phyloP scores from a whole-genome alignment of 2,797 vertebrate species.

The Phylloscopus collybita region DNA sequence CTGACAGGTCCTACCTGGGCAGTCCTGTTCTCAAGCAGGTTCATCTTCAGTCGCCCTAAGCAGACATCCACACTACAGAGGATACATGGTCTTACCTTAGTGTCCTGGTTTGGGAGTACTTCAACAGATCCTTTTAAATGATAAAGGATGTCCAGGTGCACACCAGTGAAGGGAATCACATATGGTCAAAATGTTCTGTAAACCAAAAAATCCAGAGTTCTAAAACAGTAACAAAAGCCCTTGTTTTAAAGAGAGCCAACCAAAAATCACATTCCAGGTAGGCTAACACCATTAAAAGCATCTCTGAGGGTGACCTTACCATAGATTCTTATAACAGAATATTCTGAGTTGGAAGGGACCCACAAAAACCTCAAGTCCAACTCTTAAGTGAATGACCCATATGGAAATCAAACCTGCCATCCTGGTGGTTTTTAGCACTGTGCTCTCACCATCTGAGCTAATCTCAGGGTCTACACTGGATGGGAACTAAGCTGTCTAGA shows the following conservation, averaged over 20 bases:
- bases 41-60: not conserved
- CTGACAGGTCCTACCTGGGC: fast-evolving
- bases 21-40: not conserved
- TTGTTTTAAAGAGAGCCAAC: not conserved
- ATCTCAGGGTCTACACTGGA: not conserved
- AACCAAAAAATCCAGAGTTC: not conserved
- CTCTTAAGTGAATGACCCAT: not conserved
- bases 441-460: not conserved
- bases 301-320: not conserved
- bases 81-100: not conserved
- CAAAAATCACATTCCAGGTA: not conserved
- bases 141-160: not conserved
- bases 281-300: not conserved
- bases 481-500: not conserved
- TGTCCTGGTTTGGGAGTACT: too few species aligned
- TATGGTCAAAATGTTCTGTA: not conserved
- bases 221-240: not conserved
- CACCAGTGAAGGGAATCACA: not conserved
- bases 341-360: not conserved
- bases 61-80: not conserved
- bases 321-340: not conserved
- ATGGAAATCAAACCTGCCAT: not conserved
- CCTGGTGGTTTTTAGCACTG: fast-evolving
- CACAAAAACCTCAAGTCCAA: not conserved
- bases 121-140: not conserved